A percentile compares a stretch with the other conserved stretches of the same genome.
phyloP scores from a whole-genome alignment of 2,113 vertebrate species.

The Microcebus tavaratra region DNA sequence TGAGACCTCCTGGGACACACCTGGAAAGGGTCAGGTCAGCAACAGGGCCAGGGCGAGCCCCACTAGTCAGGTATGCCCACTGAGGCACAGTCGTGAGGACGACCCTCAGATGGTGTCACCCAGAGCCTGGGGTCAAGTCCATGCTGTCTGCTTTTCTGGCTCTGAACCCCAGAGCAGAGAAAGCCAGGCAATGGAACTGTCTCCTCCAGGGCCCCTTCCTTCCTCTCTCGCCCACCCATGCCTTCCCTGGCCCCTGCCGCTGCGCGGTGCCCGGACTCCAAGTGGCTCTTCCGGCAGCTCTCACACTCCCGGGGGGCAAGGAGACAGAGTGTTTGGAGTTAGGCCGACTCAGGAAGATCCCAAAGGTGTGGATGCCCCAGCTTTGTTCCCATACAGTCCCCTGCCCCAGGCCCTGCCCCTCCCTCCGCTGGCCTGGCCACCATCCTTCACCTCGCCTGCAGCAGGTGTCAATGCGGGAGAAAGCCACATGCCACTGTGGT shows the following conservation, averaged over 20 bases:
- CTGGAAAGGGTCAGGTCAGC: background rate
- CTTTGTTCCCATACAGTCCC: background rate
- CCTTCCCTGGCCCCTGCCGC: background rate
- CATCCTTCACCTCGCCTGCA: background rate
- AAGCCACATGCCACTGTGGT: background rate
- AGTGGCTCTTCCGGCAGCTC: background rate
- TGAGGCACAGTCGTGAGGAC: background rate
- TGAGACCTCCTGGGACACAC: background rate
- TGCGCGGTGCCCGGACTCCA: background rate
- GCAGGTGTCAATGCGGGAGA: background rate
- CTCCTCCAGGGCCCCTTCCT: background rate
- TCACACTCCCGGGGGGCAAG: background rate
- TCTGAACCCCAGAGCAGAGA: background rate
- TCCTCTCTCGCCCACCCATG: background rate
- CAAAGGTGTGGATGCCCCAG: too few species aligned
- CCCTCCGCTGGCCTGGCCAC: too few species aligned
- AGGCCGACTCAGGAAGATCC: background rate
- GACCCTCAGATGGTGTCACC: background rate
- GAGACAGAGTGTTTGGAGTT: too few species aligned
- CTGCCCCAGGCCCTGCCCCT: background rate
- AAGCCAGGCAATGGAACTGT: background rate
- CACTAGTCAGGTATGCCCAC: accelerated
- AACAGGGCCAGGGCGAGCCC: too few species aligned
- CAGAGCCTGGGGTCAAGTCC: too few species aligned
- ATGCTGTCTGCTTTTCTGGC: background rate